Evolutionary conservation across 37 sponge, comb jelly and placozoan genomes (phyloP).

Genomic region (Tethya wilhelma): DNA sequence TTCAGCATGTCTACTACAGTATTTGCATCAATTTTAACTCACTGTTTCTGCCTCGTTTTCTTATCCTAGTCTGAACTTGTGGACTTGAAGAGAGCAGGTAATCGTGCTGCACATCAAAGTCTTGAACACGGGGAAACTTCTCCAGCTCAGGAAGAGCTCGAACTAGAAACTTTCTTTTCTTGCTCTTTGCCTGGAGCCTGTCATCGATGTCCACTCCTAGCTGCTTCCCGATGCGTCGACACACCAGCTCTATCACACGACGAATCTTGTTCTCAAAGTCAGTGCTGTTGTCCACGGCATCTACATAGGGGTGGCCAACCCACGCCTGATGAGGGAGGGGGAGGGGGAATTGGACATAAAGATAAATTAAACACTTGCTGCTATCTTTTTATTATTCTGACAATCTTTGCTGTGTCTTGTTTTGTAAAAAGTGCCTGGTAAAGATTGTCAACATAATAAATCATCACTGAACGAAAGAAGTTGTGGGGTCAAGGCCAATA

Average conservation of each 20-base stretch:
- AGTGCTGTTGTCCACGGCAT: slow-evolving; percentile 80
- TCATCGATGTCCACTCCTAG: slow-evolving; percentile 67
- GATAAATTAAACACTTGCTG: no score
- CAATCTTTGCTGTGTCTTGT: no score
- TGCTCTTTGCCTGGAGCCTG: slow-evolving; percentile 57
- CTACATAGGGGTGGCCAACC: slow-evolving; percentile 88
- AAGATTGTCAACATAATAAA: no score
- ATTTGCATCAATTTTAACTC: no score
- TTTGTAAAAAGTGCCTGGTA: no score
- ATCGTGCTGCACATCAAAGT: slow-evolving; percentile 84
- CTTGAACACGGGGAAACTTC: slow-evolving; percentile 58
- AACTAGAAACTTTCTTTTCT: slow-evolving; percentile 81
- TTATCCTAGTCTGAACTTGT: slow-evolving; percentile 41
- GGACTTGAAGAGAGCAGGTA: slow-evolving; percentile 54
- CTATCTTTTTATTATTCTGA: no score
- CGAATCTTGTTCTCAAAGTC: slow-evolving; percentile 82
- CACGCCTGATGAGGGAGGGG: no score
- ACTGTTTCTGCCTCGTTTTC: slow-evolving; percentile 78
- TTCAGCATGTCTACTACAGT: neutral
- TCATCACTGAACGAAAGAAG: no score
- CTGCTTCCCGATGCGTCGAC: slow-evolving; percentile 40
- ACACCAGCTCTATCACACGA: slow-evolving; percentile 68
- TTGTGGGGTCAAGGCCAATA: no score
- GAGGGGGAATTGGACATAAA: no score
- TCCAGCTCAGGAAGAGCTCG: slow-evolving; percentile 7